Conservation (phyloP, 2,888 invertebrate genomes). For the Hydriomena furcata region DNA sequence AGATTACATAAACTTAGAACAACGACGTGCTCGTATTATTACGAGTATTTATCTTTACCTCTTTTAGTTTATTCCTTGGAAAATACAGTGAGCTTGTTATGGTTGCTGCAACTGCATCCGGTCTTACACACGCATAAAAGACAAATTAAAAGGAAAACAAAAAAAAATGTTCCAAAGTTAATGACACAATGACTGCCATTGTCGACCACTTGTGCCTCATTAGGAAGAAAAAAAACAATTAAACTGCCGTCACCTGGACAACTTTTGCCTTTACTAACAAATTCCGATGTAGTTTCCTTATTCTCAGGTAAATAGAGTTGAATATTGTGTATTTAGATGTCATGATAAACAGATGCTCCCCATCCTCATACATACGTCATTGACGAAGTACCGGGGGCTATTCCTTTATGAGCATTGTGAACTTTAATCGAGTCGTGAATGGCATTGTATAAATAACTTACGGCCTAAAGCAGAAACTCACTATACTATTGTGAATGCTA, state of each 20-base stretch:
- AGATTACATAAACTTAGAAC: too few relatives aligned
- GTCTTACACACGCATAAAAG: slow-evolving; percentile 55
- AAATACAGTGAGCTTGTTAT: slow-evolving; percentile 16
- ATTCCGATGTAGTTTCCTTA: slow-evolving; percentile 33
- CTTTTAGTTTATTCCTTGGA: slow-evolving; percentile 3
- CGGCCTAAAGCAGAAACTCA: slow-evolving; percentile 48
- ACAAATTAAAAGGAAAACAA: slow-evolving; percentile 66
- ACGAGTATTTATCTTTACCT: too few relatives aligned
- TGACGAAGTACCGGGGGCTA: slow-evolving; percentile 59
- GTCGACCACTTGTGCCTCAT: slow-evolving; percentile 79
- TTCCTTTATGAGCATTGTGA: slow-evolving; percentile 79
- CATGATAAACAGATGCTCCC: slow-evolving; percentile 34
- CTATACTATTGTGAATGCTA: slow-evolving; percentile 46
- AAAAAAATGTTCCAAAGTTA: slow-evolving; percentile 58
- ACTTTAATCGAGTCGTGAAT: slow-evolving; percentile 70
- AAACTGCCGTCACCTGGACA: slow-evolving; percentile 59
- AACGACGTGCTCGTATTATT: too few relatives aligned
- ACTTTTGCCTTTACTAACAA: slow-evolving; percentile 31
- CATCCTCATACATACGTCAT: slow-evolving; percentile 65
- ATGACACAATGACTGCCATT: slow-evolving; percentile 73
- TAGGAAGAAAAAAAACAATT: slow-evolving; percentile 78
- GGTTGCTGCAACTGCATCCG: slow-evolving; percentile 40
- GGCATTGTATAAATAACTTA: slow-evolving; percentile 72
- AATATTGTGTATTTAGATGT: slow-evolving; percentile 35
- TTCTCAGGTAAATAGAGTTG: slow-evolving; percentile 37